Percentiles rank a stretch among this genome's conserved stretches.
Conservation (phyloP, 2,888 invertebrate genomes). For the Phyllotreta cruciferae region DNA sequence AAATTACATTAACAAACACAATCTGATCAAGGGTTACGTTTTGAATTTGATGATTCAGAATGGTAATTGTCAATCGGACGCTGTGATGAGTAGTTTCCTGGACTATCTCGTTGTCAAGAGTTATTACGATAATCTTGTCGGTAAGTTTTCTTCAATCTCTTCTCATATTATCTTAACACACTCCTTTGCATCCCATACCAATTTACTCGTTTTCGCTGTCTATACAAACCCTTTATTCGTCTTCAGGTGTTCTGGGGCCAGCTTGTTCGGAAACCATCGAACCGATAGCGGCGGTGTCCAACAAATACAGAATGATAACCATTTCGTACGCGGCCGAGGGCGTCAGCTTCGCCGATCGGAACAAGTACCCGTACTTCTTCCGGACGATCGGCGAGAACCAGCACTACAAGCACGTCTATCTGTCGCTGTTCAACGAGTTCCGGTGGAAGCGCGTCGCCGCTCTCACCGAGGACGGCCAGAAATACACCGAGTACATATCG, state of each 20-base stretch:
- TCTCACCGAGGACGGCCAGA: conserved; percentile 80
- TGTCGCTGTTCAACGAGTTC: conserved; percentile 65
- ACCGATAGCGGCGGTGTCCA: conserved; percentile 78
- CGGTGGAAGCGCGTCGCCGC: conserved; percentile 78
- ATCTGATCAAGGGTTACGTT: conserved; percentile 61
- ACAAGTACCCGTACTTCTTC: conserved; percentile 79
- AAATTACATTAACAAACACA: conserved; percentile 68
- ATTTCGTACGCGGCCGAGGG: conserved; percentile 84
- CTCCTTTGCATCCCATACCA: no score
- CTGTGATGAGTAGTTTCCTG: conserved; percentile 78
- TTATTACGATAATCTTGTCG: conserved; percentile 67
- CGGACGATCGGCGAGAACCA: conserved; percentile 80
- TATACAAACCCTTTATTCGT: background rate
- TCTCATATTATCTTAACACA: no score
- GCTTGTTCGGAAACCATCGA: conserved; percentile 84
- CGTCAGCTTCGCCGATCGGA: conserved; percentile 71
- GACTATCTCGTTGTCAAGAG: conserved; percentile 67
- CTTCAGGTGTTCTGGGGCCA: conserved; percentile 71
- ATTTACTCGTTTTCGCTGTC: no score
- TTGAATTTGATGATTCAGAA: conserved; percentile 67
- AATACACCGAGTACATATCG: conserved; percentile 78
- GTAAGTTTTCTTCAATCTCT: no score
- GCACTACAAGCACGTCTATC: conserved; percentile 73
- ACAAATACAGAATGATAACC: conserved; percentile 73
- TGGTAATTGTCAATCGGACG: conserved; percentile 75